A percentile compares a stretch with the other conserved stretches of the same genome.
Conservation (phyloP, 2,888 invertebrate species). For the Campoplex capitator region DNA sequence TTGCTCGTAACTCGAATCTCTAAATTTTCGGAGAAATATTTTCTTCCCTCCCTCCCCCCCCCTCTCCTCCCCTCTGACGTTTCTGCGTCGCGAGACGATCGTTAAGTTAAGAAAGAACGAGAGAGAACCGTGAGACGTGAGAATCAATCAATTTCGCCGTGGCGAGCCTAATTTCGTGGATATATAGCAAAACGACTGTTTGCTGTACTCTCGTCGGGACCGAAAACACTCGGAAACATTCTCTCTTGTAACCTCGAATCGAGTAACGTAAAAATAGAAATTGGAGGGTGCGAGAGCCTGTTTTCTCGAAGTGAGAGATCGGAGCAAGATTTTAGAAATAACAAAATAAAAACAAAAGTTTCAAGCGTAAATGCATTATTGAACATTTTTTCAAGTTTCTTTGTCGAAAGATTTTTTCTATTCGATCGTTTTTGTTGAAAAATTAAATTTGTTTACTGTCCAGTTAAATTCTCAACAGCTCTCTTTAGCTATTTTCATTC, state of each 20-base stretch:
- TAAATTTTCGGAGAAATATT: slow-evolving; percentile 53
- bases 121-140: slow-evolving; percentile 75
- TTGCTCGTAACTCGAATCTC: slow-evolving; percentile 42
- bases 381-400: not conserved
- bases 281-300: slow-evolving; percentile 38
- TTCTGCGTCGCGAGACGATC: slow-evolving; percentile 72
- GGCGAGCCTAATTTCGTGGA: slow-evolving; percentile 74
- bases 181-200: slow-evolving; percentile 70
- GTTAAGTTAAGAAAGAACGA: slow-evolving; percentile 74
- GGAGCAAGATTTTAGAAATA: slow-evolving; percentile 48
- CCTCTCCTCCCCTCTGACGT: slow-evolving; percentile 59
- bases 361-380: not conserved
- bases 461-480: too few species aligned
- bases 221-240: slow-evolving; percentile 46
- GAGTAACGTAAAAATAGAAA: slow-evolving; percentile 65
- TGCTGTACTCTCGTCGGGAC: slow-evolving; percentile 34
- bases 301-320: slow-evolving; percentile 49
- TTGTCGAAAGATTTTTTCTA: too few species aligned
- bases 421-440: too few species aligned
- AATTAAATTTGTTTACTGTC: too few species aligned
- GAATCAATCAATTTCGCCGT: slow-evolving; percentile 80
- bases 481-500: not conserved
- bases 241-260: slow-evolving; percentile 12
- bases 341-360: not conserved
- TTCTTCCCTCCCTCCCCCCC: slow-evolving; percentile 54